Percentiles rank a stretch among this genome's conserved stretches.
Conservation (phyloP, 2,888 invertebrate genomes). For the Synergus japonicus region DNA sequence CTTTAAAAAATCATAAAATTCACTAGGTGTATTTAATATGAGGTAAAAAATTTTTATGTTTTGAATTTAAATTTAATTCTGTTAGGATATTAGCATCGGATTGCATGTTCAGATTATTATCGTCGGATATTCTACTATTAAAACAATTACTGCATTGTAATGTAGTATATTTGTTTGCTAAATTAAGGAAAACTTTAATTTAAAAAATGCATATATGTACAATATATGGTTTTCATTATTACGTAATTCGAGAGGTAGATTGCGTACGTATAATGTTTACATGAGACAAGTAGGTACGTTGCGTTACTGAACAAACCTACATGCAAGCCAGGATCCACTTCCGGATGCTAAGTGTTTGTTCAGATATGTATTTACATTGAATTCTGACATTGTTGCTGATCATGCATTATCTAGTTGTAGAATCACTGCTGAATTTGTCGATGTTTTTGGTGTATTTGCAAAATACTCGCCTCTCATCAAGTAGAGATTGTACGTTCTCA, state of each 20-base stretch:
- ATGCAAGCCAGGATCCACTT: background rate
- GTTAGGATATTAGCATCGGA: no score
- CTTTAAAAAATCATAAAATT: background rate
- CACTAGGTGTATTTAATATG: background rate
- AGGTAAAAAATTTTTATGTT: no score
- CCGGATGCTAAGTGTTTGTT: slow-evolving; percentile 8
- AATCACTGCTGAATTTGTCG: background rate
- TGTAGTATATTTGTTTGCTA: no score
- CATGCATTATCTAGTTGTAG: background rate
- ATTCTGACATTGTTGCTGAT: background rate
- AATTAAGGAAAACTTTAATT: no score
- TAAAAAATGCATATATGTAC: no score
- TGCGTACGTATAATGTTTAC: slow-evolving; percentile 1
- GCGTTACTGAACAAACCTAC: background rate
- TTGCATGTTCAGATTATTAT: no score
- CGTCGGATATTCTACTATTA: no score
- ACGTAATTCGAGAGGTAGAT: slow-evolving; percentile 33
- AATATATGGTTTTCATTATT: no score
- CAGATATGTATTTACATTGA: slow-evolving; percentile 5
- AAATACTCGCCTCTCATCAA: slow-evolving; percentile 9
- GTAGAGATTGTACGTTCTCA: slow-evolving; percentile 17
- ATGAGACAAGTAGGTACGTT: slow-evolving; percentile 10
- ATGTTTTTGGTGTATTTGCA: background rate
- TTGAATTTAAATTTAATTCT: no score
- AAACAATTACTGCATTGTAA: no score